Evolutionary conservation across 2,888 invertebrate species (phyloP).

Genomic region (Tenthredo notha): DNA sequence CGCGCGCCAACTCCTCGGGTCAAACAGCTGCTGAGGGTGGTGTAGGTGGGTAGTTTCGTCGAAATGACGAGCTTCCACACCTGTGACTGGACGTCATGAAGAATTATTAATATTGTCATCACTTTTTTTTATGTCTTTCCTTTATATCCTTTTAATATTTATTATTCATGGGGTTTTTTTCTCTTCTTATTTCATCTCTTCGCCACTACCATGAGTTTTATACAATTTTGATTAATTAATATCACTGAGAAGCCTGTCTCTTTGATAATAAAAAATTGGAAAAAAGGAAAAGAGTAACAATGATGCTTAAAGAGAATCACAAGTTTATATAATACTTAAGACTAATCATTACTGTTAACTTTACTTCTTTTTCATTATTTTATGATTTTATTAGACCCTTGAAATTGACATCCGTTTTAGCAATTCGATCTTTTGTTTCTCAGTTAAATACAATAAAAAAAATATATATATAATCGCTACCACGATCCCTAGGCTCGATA

Average conservation of each 20-base stretch:
- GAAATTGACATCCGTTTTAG: background rate
- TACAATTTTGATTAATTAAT: conserved; percentile 4
- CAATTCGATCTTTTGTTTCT: background rate
- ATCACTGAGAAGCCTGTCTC: background rate
- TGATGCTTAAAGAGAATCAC: background rate
- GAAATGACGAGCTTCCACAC: conserved; percentile 20
- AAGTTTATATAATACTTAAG: background rate
- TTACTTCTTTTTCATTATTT: background rate
- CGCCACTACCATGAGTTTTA: background rate
- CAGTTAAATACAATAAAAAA: background rate
- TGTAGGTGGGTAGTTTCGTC: background rate
- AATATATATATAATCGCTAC: background rate
- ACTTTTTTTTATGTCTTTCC: background rate
- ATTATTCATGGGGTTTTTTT: background rate
- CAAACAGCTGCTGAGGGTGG: conserved; percentile 41
- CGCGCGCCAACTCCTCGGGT: conserved; percentile 5
- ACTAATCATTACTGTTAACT: background rate
- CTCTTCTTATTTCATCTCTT: too few species aligned
- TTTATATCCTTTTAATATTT: background rate
- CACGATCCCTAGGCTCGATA: background rate
- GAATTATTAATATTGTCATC: conserved; percentile 40
- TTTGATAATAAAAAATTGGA: background rate
- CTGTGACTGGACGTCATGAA: conserved; percentile 47
- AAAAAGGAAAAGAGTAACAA: background rate
- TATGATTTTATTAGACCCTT: background rate